Evolutionary conservation across 2,888 invertebrate genomes (phyloP).

Genomic region (Eristalis arbustorum): DNA sequence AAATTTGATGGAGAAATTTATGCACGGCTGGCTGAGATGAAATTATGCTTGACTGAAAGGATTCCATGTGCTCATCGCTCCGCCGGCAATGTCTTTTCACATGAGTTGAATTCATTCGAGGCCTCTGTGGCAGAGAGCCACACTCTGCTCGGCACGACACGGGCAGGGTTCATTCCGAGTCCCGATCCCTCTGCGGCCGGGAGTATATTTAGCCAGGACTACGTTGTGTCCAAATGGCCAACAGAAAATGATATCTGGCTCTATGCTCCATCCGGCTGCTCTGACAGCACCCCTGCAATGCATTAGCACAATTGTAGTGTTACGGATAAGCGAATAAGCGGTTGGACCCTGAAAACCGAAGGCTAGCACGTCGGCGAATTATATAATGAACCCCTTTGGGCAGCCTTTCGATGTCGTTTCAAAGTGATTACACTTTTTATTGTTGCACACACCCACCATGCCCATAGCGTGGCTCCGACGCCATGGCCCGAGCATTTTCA

Average conservation of each 20-base stretch:
- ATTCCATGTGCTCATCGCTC: constrained; percentile 58
- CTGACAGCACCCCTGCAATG: constrained; percentile 31
- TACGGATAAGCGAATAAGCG: constrained; percentile 40
- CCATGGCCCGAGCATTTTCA: constrained; percentile 31
- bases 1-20: constrained; percentile 63
- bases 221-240: constrained; percentile 35
- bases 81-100: constrained; percentile 52
- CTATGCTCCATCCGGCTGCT: not conserved
- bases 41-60: constrained; percentile 71
- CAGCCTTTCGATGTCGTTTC: constrained; percentile 35
- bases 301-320: constrained; percentile 61
- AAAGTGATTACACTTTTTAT: constrained; percentile 45
- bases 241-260: constrained; percentile 43
- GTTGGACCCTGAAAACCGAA: not conserved
- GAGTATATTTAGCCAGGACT: constrained; percentile 18
- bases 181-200: constrained; percentile 6
- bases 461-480: too few species aligned
- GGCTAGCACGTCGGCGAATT: constrained; percentile 1
- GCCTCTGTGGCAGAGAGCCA: not conserved
- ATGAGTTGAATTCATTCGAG: constrained; percentile 58
- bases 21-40: constrained; percentile 71
- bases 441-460: not conserved
- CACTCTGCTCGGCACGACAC: not conserved
- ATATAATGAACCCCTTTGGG: constrained; percentile 36
- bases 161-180: too few species aligned